Evolutionary conservation across 2,113 vertebrate species (phyloP).

Genomic region (Kryptolebias marmoratus): DNA sequence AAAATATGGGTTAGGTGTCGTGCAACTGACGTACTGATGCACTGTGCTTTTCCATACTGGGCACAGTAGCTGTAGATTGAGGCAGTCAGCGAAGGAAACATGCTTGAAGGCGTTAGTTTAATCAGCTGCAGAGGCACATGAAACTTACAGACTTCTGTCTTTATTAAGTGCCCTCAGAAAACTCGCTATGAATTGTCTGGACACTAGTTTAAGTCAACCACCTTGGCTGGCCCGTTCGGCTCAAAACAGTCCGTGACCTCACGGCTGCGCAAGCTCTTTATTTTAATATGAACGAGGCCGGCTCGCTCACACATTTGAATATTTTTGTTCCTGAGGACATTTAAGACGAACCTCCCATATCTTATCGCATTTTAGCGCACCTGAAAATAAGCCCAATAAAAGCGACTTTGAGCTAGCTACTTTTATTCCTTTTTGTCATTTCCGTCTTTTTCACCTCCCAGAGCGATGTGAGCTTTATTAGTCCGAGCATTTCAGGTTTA

Average conservation of each 20-base stretch:
- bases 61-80: conserved; percentile 14
- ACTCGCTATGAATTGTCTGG: not conserved
- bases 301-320: not conserved
- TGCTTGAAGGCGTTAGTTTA: not conserved
- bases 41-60: conserved; percentile 9
- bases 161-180: not conserved
- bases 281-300: not conserved
- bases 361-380: not conserved
- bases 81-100: conserved; percentile 11
- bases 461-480: conserved; percentile 18
- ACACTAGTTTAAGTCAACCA: not conserved
- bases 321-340: not conserved
- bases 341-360: not conserved
- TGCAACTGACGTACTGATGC: conserved; percentile 28
- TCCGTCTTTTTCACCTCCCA: conserved; percentile 17
- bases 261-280: not conserved
- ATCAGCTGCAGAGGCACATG: not conserved
- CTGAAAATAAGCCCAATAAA: not conserved
- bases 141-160: not conserved
- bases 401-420: conserved; percentile 1
- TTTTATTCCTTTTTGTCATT: conserved; percentile 2
- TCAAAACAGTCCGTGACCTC: not conserved
- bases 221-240: conserved; percentile 8
- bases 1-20: conserved; percentile 22
- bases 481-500: conserved; percentile 35